Evolutionary conservation across 2,797 vertebrate species (phyloP).

Genomic region (Pyrocephalus nanus): DNA sequence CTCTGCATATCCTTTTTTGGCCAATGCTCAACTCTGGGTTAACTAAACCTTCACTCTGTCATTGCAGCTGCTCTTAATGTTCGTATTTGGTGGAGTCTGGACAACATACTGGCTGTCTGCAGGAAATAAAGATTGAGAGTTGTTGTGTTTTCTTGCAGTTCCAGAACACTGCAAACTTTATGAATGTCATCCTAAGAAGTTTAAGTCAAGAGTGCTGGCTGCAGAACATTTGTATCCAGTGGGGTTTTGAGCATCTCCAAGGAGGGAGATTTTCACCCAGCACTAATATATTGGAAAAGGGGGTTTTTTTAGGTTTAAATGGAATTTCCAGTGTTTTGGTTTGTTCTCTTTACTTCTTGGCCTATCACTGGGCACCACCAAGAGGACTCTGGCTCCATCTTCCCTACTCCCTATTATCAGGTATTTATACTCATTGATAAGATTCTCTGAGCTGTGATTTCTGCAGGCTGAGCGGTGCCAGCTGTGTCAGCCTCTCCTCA

Average conservation of each 20-base stretch:
- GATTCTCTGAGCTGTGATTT: neutral
- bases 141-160: neutral
- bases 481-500: neutral
- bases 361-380: neutral
- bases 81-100: neutral
- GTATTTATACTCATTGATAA: neutral
- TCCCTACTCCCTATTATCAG: neutral
- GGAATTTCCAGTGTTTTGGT: neutral
- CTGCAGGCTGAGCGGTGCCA: neutral
- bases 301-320: neutral
- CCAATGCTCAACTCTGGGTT: accelerated
- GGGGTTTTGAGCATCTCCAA: neutral
- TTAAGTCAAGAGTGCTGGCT: neutral
- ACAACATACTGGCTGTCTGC: neutral
- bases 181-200: neutral
- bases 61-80: neutral
- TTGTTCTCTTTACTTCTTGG: neutral
- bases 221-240: neutral
- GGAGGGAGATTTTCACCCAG: neutral
- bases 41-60: neutral
- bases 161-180: neutral
- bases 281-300: neutral
- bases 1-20: neutral
- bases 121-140: neutral
- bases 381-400: neutral